Base-by-base conservation (phyloP, 1,140 invertebrate genomes). In the Trichoplusia ni region DNA sequence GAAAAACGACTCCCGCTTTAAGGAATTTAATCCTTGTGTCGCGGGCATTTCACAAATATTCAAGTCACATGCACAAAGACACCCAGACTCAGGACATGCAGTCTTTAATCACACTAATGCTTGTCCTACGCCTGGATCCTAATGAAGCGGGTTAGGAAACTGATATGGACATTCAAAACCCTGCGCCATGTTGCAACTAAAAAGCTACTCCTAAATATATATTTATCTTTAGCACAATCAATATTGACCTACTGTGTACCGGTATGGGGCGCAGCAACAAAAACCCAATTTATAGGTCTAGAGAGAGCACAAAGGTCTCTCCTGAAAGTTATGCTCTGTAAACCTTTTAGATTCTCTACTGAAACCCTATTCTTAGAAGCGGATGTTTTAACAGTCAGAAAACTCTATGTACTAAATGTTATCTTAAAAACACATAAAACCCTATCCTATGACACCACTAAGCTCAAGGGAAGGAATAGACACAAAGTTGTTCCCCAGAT, bases 111-210 rank as follows among this genome's bases (percentile, higher is more conserved):
- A n/a, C n/a, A n/a, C n/a, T n/a, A n/a, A n/a, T n/a, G n/a, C n/a
- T n/a, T n/a, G n/a, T 37, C 4, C 3, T 7, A 37, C 7, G 14
- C 6, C n/a, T 5, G 6, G 33, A 9, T 27, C 7, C 25, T 27
- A 13, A 37, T 2, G 2, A 7, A 37, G 11, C 33, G 33, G 7
- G 11, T 37, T 13, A 7, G 33, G 6, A 37, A 13, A 37, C 3
- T 53, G n/a, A 42, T 21, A 8, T 53, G 40, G 38, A 44, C 16
- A 3, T 61, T 61, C 33, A 61, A 61, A 46, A 47, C 21, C 9
- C 33, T 61, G 7, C 44, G 54, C 8, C 37, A 59, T 18, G 9
- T 42, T 18, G 38, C 54, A 6, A 27, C 37, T 2, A 42, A 59
- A 33, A 40, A 27, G 8, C n/a, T 59, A 3, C 16, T 59, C 8